Evolutionary conservation across 2,888 invertebrate species (phyloP).

Genomic region (Leptopterna dolabrata): DNA sequence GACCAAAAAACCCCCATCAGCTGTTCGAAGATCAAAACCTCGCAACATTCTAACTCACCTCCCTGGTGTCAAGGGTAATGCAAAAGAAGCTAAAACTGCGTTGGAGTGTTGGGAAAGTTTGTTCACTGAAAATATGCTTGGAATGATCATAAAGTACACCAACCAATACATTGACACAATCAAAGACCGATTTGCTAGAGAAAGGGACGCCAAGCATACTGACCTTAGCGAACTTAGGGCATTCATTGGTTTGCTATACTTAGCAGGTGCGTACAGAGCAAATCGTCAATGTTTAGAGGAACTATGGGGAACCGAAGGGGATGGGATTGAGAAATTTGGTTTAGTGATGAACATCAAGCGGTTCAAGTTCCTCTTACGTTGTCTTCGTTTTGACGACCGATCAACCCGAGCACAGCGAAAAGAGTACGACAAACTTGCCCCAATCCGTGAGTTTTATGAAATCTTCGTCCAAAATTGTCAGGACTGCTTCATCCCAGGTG

Average conservation of each 20-base stretch:
- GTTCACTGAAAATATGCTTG: constrained; percentile 57
- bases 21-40: constrained; percentile 36
- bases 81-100: no score
- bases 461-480: constrained; percentile 64
- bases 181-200: constrained; percentile 58
- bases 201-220: constrained; percentile 60
- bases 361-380: constrained; percentile 59
- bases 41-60: constrained; percentile 56
- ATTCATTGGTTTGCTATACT: constrained; percentile 60
- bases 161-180: constrained; percentile 61
- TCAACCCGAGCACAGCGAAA: background rate
- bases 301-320: constrained; percentile 39
- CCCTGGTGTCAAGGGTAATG: no score
- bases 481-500: no score
- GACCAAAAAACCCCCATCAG: constrained; percentile 16
- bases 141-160: constrained; percentile 62
- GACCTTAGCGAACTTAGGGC: constrained; percentile 59
- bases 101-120: no score
- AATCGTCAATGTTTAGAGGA: constrained; percentile 61
- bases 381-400: constrained; percentile 36
- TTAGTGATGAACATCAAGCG: constrained; percentile 63
- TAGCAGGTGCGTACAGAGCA: constrained; percentile 43
- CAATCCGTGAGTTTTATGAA: constrained; percentile 63
- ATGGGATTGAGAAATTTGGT: constrained; percentile 63
- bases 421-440: constrained; percentile 60